phyloP scores from a whole-genome alignment of 2,797 vertebrate genomes.

The Arctocebus calabarensis region DNA sequence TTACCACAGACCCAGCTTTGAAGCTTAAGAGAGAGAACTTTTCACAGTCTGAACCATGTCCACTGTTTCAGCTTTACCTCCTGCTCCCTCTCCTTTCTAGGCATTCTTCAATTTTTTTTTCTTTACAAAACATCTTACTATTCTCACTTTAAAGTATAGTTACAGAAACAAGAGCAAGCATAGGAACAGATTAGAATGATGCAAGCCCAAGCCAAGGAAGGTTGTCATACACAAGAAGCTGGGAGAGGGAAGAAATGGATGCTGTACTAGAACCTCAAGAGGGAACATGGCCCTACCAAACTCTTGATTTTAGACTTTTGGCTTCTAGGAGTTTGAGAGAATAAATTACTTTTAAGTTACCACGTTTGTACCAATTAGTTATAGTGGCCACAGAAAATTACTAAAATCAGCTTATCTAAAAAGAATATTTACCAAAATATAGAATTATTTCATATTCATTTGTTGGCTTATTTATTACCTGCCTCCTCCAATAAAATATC shows the following conservation, averaged over 20 bases:
- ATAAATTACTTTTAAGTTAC: neutral
- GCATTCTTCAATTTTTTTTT: neutral
- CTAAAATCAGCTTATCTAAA: neutral
- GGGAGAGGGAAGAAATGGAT: neutral
- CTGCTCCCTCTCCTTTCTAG: neutral
- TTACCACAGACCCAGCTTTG: neutral
- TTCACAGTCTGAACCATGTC: neutral
- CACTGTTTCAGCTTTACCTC: neutral
- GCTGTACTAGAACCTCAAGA: neutral
- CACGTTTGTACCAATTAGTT: neutral
- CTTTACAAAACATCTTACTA: neutral
- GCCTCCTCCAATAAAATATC: too few relatives aligned
- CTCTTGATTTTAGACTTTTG: neutral
- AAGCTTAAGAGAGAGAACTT: neutral
- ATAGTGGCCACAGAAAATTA: neutral
- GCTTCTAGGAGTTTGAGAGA: neutral
- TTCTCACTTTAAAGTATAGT: neutral
- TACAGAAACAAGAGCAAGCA: neutral
- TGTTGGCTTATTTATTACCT: neutral
- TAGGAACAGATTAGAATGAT: neutral
- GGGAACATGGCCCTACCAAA: neutral
- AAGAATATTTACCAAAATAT: neutral
- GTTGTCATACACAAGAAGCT: neutral
- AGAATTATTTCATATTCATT: neutral
- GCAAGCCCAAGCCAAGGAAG: neutral